Evolutionary conservation across 2,797 vertebrate species (phyloP).

Genomic region (Rachycentron canadum): DNA sequence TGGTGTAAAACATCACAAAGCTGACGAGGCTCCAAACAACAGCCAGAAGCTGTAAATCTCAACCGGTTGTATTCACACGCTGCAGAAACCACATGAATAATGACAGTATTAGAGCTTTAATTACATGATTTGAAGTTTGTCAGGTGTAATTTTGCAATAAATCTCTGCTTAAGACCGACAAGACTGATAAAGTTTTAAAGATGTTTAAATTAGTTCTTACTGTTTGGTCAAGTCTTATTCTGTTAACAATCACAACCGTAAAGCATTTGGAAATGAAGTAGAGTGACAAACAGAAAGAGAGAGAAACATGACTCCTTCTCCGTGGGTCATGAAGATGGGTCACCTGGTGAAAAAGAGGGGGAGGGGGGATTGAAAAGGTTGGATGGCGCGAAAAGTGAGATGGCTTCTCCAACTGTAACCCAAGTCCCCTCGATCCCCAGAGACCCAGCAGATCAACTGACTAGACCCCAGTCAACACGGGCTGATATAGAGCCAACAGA

Average conservation of each 20-base stretch:
- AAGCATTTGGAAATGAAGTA: conserved; percentile 35
- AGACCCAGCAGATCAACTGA: conserved; percentile 81
- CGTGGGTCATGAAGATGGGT: conserved; percentile 81
- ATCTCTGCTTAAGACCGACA: conserved; percentile 22
- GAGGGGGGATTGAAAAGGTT: conserved; percentile 78
- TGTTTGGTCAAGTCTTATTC: neutral
- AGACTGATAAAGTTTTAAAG: conserved; percentile 7
- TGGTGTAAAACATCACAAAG: conserved; percentile 55
- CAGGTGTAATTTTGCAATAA: conserved; percentile 22
- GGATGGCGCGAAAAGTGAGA: conserved; percentile 85
- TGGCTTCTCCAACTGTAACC: conserved; percentile 83
- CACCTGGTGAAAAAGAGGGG: conserved; percentile 80
- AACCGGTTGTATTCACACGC: conserved; percentile 40
- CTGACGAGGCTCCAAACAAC: conserved; percentile 69
- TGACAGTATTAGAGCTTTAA: conserved; percentile 52
- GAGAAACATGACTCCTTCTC: conserved; percentile 78
- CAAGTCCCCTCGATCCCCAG: conserved; percentile 76
- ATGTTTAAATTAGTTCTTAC: conserved; percentile 1
- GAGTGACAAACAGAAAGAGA: conserved; percentile 30
- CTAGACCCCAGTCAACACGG: conserved; percentile 82
- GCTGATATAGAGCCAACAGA: conserved; percentile 63
- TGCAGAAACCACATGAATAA: conserved; percentile 44
- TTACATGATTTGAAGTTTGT: conserved; percentile 41
- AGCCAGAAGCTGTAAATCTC: conserved; percentile 70
- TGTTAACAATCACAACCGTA: neutral